Evolutionary conservation across 2,113 vertebrate genomes (phyloP).

Genomic region (Tychaedon coryphoeus): DNA sequence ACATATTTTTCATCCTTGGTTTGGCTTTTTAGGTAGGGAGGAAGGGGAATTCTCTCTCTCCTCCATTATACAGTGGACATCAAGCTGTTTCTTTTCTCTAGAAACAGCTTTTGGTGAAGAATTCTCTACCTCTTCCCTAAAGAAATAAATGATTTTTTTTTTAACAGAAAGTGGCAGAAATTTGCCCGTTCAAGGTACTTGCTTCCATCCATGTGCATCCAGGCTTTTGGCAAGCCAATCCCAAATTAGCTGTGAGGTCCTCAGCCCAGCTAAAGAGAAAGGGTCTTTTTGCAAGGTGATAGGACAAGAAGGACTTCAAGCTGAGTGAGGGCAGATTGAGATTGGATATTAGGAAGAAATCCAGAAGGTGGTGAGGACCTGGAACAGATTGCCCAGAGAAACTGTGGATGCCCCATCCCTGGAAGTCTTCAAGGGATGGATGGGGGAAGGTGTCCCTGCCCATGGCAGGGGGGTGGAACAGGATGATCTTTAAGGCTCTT

Average conservation of each 20-base stretch:
- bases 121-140: not conserved
- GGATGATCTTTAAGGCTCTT: not conserved
- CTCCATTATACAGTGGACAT: not conserved
- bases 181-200: not conserved
- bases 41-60: not conserved
- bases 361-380: not conserved
- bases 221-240: not conserved
- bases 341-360: not conserved
- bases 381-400: not conserved
- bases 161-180: not conserved
- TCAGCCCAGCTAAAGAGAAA: not conserved
- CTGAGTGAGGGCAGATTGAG: not conserved
- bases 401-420: not conserved
- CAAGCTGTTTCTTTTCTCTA: not conserved
- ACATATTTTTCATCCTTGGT: not conserved
- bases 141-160: not conserved
- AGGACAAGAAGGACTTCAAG: not conserved
- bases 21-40: not conserved
- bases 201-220: not conserved
- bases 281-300: not conserved
- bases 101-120: not conserved
- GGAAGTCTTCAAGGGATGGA: not conserved
- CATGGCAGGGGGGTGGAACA: rapidly evolving
- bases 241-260: not conserved
- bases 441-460: not conserved